These are phyloP conservation scores for Mnemiopsis leidyi DNA, from an alignment of 37 sponge, comb jelly and placozoan genomes.

Conservation along the genomic window DNA sequence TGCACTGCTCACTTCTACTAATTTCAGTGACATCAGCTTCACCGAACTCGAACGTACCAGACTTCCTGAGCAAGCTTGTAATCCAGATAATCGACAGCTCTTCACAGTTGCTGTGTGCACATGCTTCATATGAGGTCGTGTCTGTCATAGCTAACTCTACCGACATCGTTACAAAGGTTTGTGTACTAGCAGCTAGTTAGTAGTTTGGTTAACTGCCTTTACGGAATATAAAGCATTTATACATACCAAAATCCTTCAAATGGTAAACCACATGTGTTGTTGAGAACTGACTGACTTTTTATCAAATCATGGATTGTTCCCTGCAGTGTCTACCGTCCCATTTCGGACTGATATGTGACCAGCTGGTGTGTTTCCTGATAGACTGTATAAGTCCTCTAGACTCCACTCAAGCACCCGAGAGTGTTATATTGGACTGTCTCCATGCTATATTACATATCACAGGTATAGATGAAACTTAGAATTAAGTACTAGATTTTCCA, in stretches of 20 bases:
- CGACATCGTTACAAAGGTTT: neutral
- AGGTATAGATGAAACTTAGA: too few species aligned
- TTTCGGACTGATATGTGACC: conserved; percentile 9
- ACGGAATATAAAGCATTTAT: too few species aligned
- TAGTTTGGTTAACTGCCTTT: too few species aligned
- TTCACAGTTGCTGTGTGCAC: neutral
- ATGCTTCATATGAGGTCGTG: conserved; percentile 9
- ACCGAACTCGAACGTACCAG: conserved; percentile 6
- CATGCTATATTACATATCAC: conserved; percentile 21
- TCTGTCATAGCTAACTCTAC: neutral
- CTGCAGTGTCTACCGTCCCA: conserved; percentile 3
- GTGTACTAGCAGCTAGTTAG: neutral
- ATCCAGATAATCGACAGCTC: neutral
- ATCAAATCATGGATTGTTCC: too few species aligned
- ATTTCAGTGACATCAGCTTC: conserved; percentile 9
- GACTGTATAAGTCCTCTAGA: conserved; percentile 39
- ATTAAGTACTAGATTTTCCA: too few species aligned
- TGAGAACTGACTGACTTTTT: too few species aligned
- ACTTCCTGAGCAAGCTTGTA: neutral
- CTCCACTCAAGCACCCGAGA: neutral
- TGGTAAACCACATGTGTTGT: neutral
- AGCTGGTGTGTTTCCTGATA: conserved; percentile 51
- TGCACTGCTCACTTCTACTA: too few species aligned
- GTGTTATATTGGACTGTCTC: neutral
- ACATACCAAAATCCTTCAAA: neutral